Conservation (phyloP, 2,113 vertebrate genomes). For the Macroglossus sobrinus region DNA sequence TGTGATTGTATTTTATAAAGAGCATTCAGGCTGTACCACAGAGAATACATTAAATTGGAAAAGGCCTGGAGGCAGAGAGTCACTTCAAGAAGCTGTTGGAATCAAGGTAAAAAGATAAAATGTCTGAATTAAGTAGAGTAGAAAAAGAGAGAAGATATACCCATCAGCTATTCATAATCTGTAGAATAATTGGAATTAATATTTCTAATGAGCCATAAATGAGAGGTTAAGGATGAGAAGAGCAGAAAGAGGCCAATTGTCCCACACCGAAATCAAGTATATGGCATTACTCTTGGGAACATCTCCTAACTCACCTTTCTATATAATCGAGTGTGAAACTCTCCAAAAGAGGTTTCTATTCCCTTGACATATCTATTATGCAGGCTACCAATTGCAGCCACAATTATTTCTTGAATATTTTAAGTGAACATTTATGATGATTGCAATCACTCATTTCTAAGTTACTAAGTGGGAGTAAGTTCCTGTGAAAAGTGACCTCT, state of each 20-base stretch:
- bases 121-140: background rate
- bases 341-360: background rate
- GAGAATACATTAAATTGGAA: background rate
- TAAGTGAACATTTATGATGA: constrained; percentile 47
- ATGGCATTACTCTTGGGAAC: background rate
- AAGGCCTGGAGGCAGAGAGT: background rate
- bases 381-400: background rate
- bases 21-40: background rate
- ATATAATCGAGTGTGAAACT: background rate
- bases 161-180: background rate
- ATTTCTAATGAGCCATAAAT: background rate
- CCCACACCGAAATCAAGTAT: background rate
- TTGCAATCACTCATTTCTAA: constrained; percentile 47
- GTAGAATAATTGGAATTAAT: background rate
- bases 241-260: background rate
- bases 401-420: constrained; percentile 42
- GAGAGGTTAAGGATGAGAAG: background rate
- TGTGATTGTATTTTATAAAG: background rate
- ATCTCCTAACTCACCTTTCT: background rate
- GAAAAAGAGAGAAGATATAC: background rate
- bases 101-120: background rate
- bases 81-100: background rate
- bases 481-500: constrained; percentile 62
- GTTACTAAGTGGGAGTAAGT: constrained; percentile 52
- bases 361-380: background rate